A percentile compares a stretch with the other conserved stretches of the same genome.
phyloP scores from a whole-genome alignment of 2,797 vertebrate species.

The Parauchenoglanis punctatus region DNA sequence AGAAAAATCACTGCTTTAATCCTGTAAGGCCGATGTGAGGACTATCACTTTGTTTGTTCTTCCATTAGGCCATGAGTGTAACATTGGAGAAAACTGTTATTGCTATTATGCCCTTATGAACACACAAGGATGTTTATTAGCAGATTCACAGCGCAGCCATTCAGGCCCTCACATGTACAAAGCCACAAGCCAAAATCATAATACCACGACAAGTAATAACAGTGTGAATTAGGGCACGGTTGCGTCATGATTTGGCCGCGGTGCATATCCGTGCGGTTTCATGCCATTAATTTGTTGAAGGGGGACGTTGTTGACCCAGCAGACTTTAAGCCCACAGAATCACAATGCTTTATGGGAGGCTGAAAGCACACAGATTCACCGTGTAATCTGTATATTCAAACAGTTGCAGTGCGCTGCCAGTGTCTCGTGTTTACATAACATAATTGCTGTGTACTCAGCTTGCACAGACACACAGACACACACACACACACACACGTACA shows the following conservation, averaged over 20 bases:
- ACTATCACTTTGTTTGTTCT: constrained; percentile 5
- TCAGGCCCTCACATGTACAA: constrained; percentile 42
- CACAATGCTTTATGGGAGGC: constrained; percentile 16
- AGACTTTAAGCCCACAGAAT: constrained; percentile 38
- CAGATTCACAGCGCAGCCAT: constrained; percentile 20
- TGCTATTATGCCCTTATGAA: constrained; percentile 38
- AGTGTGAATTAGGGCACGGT: constrained; percentile 30
- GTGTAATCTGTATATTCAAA: constrained; percentile 47
- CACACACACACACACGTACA: constrained; percentile 8
- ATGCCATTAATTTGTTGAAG: constrained; percentile 5
- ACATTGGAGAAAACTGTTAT: constrained; percentile 11
- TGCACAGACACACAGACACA: constrained; percentile 20
- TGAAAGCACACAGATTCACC: constrained; percentile 38
- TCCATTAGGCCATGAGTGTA: not conserved
- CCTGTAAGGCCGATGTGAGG: not conserved
- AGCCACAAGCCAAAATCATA: constrained; percentile 39
- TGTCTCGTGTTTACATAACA: constrained; percentile 50
- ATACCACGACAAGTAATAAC: constrained; percentile 35
- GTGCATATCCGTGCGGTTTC: constrained; percentile 15
- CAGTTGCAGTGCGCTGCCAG: constrained; percentile 29
- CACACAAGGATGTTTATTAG: constrained; percentile 28
- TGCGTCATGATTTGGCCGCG: constrained; percentile 16
- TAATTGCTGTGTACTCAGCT: constrained; percentile 47
- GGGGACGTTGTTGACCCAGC: constrained; percentile 37
- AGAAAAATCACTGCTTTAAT: not conserved